Evolutionary conservation across 2,113 vertebrate species (phyloP).

Genomic region (Egretta garzetta): DNA sequence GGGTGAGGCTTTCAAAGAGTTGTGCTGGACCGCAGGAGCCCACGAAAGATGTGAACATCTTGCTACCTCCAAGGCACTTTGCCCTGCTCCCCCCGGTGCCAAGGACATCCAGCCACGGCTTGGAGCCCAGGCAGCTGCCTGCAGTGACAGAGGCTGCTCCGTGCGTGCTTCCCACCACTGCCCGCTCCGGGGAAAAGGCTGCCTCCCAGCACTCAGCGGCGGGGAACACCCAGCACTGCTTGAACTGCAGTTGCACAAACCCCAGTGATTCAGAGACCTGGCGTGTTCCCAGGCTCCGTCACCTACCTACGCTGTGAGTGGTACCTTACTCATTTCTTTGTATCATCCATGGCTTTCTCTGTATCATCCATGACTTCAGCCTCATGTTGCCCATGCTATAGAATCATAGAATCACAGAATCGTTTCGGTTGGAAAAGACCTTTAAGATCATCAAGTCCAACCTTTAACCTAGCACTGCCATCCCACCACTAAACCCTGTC

Average conservation of each 20-base stretch:
- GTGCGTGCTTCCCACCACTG: fast-evolving
- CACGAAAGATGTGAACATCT: not conserved
- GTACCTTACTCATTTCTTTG: not conserved
- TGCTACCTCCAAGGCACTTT: not conserved
- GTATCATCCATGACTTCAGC: not conserved
- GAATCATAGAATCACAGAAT: no score
- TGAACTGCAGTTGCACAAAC: not conserved
- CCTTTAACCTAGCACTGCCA: no score
- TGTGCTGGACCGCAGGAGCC: not conserved
- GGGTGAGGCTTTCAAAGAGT: not conserved
- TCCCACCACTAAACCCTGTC: no score
- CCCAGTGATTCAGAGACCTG: not conserved
- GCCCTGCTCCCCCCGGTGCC: not conserved
- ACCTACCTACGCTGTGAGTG: not conserved
- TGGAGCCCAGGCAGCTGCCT: not conserved
- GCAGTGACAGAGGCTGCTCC: not conserved
- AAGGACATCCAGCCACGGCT: not conserved
- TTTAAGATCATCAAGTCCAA: no score
- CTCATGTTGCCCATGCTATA: not conserved
- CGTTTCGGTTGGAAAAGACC: no score
- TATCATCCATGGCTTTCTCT: not conserved
- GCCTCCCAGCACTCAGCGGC: fast-evolving
- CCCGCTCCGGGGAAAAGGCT: not conserved
- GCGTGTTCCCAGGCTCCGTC: not conserved
- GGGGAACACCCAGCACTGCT: not conserved